Base-by-base conservation (phyloP, 2,113 vertebrate species). In the Bolborhynchus lineola region DNA sequence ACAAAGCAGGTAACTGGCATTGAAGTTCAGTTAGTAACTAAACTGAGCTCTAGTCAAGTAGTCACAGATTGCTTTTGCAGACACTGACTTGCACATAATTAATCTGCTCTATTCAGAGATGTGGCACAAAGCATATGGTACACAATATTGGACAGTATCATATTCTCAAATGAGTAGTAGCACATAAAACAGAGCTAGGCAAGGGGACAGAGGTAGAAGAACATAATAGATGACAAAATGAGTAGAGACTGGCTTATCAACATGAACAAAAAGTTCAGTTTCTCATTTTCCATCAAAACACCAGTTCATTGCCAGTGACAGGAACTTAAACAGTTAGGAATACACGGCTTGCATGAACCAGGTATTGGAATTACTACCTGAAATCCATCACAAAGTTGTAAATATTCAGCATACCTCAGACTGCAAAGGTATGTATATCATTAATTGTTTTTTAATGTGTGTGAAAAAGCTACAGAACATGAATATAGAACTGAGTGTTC, bases 171-270 rank as follows among this genome's bases (percentile, higher is more conserved):
- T 16, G 13, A 52, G 13, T 4, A 69, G 46, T 2, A 8, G 5
- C 10, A 13, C 49, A 91, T 21, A 55, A 81, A 81, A 33, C 2
- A 31, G 57, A 50, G 24, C 31, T 44, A 71, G 55, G 46, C 10
- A 70, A 81, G 11, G 19, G 10, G 20, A 60, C 28, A 71, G 33
- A 24, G 9, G 26, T 0, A 44, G 17, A 5, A 68, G 20, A 69
- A 77, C 2, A 16, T 7, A 49, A n/a, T 0, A 68, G 11, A 12
- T 10, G n/a, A 42, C 2, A 39, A 64, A 46, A 79, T 8, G 14
- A 71, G 46, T 90, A 67, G 7, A 18, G 16, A 35, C 10, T 29
- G 41, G 19, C 19, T 72, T 11, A 50, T 39, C 20, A 52, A 29
- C 9, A 25, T 2, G 7, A 67, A 59, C 1, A 3, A 68, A 75